These are phyloP conservation scores for Camponotus vicinus DNA, from an alignment of 1,140 invertebrate species.

Conservation along the genomic window DNA sequence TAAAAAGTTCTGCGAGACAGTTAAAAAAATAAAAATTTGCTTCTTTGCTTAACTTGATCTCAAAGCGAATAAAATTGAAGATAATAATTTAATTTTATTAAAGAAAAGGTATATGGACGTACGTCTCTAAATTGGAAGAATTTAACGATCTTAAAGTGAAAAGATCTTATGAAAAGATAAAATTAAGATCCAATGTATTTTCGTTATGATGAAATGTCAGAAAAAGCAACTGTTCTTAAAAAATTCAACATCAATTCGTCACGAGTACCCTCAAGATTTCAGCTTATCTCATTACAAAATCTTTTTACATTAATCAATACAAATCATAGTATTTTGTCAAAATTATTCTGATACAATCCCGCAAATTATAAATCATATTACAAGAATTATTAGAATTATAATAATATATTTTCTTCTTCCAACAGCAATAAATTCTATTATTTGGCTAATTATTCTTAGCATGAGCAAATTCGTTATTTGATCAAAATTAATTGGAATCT, in stretches of 20 bases:
- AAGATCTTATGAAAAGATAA: neutral
- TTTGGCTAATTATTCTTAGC: neutral
- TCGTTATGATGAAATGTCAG: slow-evolving; percentile 3
- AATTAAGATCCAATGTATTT: neutral
- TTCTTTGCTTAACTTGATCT: slow-evolving; percentile 11
- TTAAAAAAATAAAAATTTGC: slow-evolving; percentile 42
- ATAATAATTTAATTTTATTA: slow-evolving; percentile 59
- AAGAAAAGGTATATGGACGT: slow-evolving; percentile 22
- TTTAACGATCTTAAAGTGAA: neutral
- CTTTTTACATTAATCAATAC: neutral
- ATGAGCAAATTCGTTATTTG: neutral
- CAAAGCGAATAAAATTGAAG: slow-evolving; percentile 30
- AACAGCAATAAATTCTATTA: slow-evolving; percentile 8
- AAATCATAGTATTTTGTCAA: neutral
- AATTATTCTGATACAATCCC: neutral
- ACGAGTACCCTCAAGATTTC: neutral
- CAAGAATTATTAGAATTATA: neutral
- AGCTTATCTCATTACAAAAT: slow-evolving; percentile 11
- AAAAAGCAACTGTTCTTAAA: neutral
- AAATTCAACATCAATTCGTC: neutral
- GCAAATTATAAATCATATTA: neutral
- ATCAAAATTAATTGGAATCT: neutral
- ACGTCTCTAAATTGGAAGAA: slow-evolving; percentile 11
- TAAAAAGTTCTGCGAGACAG: slow-evolving; percentile 35
- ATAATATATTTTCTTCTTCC: neutral